phyloP scores from a whole-genome alignment of 2,113 vertebrate genomes.

The Phyllostomus discolor region DNA sequence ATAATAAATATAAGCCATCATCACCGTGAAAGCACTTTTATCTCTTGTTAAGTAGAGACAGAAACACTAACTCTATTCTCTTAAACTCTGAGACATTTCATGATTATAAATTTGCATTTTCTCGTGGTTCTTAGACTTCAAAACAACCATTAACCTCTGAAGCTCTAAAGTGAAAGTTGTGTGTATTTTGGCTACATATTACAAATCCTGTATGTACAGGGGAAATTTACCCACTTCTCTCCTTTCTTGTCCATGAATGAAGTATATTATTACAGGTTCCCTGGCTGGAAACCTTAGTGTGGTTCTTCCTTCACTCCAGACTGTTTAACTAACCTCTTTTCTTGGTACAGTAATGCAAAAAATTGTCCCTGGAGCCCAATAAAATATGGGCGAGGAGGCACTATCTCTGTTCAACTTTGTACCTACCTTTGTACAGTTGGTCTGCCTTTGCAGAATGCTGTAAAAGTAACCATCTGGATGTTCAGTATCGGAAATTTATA shows the following conservation, averaged over 20 bases:
- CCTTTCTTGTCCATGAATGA: neutral
- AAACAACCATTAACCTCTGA: neutral
- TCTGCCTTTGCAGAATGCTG: neutral
- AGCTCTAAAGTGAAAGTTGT: neutral
- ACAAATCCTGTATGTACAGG: neutral
- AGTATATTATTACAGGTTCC: neutral
- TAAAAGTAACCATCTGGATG: conserved; percentile 54
- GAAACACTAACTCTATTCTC: conserved; percentile 44
- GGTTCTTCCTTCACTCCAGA: neutral
- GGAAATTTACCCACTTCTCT: neutral
- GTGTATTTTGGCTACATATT: neutral
- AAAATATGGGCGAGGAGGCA: neutral
- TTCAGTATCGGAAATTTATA: conserved; percentile 33
- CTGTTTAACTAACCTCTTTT: neutral
- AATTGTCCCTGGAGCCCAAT: neutral
- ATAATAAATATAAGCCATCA: conserved; percentile 68
- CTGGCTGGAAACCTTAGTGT: neutral
- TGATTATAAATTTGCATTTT: conserved; percentile 25
- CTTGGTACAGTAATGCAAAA: neutral
- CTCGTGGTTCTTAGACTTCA: neutral
- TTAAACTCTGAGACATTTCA: conserved; percentile 17
- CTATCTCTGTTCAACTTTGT: neutral
- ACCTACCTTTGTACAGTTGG: neutral
- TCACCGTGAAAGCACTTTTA: conserved; percentile 56
- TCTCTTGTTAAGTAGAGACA: conserved; percentile 32